Evolutionary conservation across 2,888 invertebrate genomes (phyloP).

Genomic region (Noctua janthe): DNA sequence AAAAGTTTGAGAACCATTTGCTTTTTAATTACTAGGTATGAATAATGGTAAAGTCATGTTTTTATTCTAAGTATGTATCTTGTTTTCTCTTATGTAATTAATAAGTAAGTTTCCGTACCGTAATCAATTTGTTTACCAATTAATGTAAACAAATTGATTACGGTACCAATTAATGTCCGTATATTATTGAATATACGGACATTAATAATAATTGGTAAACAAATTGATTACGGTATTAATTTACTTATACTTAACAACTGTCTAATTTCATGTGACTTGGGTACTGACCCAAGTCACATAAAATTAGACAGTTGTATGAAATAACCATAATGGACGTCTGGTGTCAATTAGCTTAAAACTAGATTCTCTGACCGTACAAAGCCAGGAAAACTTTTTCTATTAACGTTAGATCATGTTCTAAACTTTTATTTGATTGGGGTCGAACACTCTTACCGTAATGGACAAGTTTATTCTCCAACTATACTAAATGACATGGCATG

Average conservation of each 20-base stretch:
- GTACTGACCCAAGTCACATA: too few relatives aligned
- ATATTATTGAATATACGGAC: too few relatives aligned
- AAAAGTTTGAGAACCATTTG: slow-evolving; percentile 36
- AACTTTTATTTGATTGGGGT: slow-evolving; percentile 3
- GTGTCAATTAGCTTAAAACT: neutral
- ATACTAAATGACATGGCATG: neutral
- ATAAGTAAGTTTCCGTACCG: too few relatives aligned
- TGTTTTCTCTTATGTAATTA: too few relatives aligned
- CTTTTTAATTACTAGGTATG: slow-evolving; percentile 24
- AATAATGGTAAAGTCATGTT: slow-evolving; percentile 3
- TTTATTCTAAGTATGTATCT: neutral
- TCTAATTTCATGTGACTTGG: too few relatives aligned
- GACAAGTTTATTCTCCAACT: slow-evolving; percentile 4
- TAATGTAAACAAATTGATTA: too few relatives aligned
- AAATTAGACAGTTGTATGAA: neutral
- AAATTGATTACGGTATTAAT: too few relatives aligned
- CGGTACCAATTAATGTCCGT: too few relatives aligned
- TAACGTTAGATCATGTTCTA: neutral
- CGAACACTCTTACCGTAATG: neutral
- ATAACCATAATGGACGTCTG: neutral
- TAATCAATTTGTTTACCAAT: too few relatives aligned
- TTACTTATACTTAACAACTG: too few relatives aligned
- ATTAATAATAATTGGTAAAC: too few relatives aligned
- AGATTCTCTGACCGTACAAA: neutral
- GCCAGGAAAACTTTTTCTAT: neutral